Conservation (phyloP, 2,113 vertebrate genomes). For the Ptilorrhoa leucosticta region DNA sequence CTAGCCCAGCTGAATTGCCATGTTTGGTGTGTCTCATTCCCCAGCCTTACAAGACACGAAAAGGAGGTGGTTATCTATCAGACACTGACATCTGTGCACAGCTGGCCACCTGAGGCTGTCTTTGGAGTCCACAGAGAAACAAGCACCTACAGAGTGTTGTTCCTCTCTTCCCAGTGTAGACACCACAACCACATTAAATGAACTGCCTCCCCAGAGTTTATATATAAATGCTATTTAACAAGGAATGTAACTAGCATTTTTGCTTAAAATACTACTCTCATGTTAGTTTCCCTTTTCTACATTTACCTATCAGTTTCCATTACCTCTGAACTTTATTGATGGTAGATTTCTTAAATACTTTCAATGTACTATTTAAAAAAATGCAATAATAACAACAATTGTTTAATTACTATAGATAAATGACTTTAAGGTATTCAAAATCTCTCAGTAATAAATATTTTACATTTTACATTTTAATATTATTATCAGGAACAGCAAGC, state of each 20-base stretch:
- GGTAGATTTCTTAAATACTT: not conserved
- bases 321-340: not conserved
- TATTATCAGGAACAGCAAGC: not conserved
- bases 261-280: not conserved
- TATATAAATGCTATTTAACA: not conserved
- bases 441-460: not conserved
- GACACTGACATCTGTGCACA: not conserved
- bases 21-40: not conserved
- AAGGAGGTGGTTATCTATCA: not conserved
- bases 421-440: not conserved
- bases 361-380: not conserved
- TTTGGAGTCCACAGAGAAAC: not conserved
- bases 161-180: not conserved
- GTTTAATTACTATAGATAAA: not conserved
- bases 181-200: not conserved
- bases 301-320: not conserved
- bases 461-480: not conserved
- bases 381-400: not conserved
- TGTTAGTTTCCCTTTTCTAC: not conserved
- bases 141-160: not conserved
- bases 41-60: not conserved
- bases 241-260: not conserved
- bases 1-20: not conserved
- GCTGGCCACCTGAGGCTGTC: not conserved
- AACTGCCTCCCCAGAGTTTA: not conserved